Conservation (phyloP, 2,797 vertebrate genomes). For the Acanthiza pusilla region DNA sequence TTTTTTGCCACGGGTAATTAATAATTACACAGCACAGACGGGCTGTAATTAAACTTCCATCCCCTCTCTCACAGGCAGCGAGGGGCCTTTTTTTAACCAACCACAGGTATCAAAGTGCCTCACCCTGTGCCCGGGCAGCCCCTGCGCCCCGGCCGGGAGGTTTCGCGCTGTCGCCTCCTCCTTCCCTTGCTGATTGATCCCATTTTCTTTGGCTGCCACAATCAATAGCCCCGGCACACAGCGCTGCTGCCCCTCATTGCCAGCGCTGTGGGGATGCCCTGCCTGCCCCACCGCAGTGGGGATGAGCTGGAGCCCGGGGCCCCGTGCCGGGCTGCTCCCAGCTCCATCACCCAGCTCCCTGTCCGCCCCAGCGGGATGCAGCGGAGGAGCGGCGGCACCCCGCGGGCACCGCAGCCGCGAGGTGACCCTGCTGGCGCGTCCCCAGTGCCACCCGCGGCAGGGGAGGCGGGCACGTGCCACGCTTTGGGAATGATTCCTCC, state of each 20-base stretch:
- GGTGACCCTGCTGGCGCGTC: background rate
- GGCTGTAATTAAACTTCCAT: slow-evolving; percentile 76
- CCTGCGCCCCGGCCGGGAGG: background rate
- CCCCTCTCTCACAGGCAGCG: slow-evolving; percentile 9
- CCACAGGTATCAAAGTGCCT: slow-evolving; percentile 19
- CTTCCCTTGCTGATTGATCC: slow-evolving; percentile 4
- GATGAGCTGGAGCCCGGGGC: fast-evolving
- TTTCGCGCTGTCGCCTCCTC: background rate
- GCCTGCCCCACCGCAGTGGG: background rate
- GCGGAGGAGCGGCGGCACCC: fast-evolving
- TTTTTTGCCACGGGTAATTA: slow-evolving; percentile 78
- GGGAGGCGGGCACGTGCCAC: background rate
- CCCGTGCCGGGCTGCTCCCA: background rate
- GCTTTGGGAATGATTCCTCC: background rate
- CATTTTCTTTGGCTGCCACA: background rate
- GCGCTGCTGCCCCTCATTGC: background rate
- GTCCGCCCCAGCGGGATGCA: fast-evolving
- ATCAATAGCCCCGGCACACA: slow-evolving; percentile 22
- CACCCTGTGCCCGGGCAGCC: background rate
- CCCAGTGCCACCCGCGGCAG: background rate
- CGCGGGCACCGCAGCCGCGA: background rate
- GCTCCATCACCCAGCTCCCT: fast-evolving
- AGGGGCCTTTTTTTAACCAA: slow-evolving; percentile 47
- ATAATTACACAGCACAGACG: slow-evolving; percentile 74
- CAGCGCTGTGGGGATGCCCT: background rate